phyloP scores from a whole-genome alignment of 2,113 vertebrate species.

The Micronycteris hirsuta region DNA sequence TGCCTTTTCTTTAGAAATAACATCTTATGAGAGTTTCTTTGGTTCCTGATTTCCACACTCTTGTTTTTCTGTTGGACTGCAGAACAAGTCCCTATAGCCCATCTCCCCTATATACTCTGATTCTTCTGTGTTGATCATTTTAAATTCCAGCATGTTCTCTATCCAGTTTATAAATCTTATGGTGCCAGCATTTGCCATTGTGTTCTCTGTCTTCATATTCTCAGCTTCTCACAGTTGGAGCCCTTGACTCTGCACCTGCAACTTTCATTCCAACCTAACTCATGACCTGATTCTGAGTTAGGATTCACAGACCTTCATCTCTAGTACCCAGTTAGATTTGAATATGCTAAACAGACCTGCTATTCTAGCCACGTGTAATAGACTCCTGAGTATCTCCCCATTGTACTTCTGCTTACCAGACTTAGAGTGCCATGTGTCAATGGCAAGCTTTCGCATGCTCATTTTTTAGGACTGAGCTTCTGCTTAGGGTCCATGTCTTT shows the following conservation, averaged over 20 bases:
- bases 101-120: background rate
- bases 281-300: background rate
- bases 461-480: background rate
- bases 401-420: background rate
- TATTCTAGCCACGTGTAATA: background rate
- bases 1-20: background rate
- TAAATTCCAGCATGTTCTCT: background rate
- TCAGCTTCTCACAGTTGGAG: background rate
- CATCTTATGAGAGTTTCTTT: background rate
- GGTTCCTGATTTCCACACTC: background rate
- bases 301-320: background rate
- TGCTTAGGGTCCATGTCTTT: background rate
- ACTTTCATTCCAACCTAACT: background rate
- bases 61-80: background rate
- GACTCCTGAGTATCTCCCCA: background rate
- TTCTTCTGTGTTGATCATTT: background rate
- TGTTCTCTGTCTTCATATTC: background rate
- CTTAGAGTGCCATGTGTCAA: background rate
- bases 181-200: background rate
- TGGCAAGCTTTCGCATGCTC: background rate
- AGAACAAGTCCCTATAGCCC: background rate
- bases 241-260: background rate
- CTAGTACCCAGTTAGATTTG: background rate
- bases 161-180: background rate
- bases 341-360: background rate